Percentiles rank a stretch among this genome's conserved stretches.
phyloP scores from a whole-genome alignment of 2,888 invertebrate species.

The Diogma glabrata region DNA sequence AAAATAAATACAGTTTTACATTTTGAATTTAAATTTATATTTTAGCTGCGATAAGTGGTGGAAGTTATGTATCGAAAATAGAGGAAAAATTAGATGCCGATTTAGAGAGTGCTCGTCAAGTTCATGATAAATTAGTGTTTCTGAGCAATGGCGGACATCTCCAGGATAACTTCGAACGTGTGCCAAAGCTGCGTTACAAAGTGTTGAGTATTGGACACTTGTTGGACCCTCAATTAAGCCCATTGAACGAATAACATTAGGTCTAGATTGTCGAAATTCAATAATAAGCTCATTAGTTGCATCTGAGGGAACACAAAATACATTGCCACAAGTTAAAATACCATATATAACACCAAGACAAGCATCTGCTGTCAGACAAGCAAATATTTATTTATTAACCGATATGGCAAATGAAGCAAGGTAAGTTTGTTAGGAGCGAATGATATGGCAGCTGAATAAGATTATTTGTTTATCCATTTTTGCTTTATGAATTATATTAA shows the following conservation, averaged over 20 bases:
- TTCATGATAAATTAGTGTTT: constrained; percentile 32
- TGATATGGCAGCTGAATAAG: no score
- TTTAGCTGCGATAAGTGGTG: constrained; percentile 32
- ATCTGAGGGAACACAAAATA: constrained; percentile 31
- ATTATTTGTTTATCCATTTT: no score
- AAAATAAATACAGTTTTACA: no score
- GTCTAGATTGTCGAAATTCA: constrained; percentile 29
- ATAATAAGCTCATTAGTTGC: constrained; percentile 31
- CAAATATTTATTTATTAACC: constrained; percentile 32
- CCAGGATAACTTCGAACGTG: constrained; percentile 30
- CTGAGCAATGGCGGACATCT: constrained; percentile 36
- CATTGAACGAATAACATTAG: constrained; percentile 27
- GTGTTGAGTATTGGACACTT: constrained; percentile 28
- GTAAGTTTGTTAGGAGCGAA: no score
- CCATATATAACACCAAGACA: constrained; percentile 33
- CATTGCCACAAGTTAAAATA: constrained; percentile 34
- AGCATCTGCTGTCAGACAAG: constrained; percentile 31
- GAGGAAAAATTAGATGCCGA: constrained; percentile 33
- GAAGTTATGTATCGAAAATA: constrained; percentile 31
- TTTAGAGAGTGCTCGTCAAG: constrained; percentile 30
- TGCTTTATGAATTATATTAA: no score
- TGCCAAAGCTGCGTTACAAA: constrained; percentile 30
- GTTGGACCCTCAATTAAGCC: constrained; percentile 25
- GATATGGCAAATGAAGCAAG: constrained; percentile 31
- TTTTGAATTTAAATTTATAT: neutral